A percentile compares a stretch with the other conserved stretches of the same genome.
Evolutionary conservation across 2,113 vertebrate genomes (phyloP).

Genomic region (Oncorhynchus nerka): DNA sequence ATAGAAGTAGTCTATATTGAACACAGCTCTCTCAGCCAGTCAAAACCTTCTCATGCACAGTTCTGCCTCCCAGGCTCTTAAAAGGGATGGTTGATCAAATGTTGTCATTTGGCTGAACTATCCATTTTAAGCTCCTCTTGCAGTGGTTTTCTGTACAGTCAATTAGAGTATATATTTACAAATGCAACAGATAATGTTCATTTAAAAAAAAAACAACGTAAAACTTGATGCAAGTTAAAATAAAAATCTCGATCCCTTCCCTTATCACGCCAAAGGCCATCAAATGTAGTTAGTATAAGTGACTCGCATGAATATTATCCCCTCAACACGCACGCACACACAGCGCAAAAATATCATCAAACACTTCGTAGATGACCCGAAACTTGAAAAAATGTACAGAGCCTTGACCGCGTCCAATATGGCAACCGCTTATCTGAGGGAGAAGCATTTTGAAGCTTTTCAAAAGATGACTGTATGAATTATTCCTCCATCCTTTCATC

Average conservation of each 20-base stretch:
- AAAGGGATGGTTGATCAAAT: constrained; percentile 65
- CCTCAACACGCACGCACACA: constrained; percentile 31
- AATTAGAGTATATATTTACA: constrained; percentile 89
- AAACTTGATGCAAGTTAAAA: constrained; percentile 99
- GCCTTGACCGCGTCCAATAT: constrained; percentile 25
- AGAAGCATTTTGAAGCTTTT: constrained; percentile 22
- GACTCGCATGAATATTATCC: constrained; percentile 31
- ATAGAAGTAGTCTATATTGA: constrained; percentile 70
- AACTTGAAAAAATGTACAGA: constrained; percentile 22
- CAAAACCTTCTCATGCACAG: constrained; percentile 76
- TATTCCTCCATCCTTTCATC: constrained; percentile 26
- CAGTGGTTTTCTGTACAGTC: constrained; percentile 72
- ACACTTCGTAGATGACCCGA: constrained; percentile 29
- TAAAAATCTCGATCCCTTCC: constrained; percentile 85
- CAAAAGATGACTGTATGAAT: constrained; percentile 29
- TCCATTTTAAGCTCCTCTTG: constrained; percentile 69
- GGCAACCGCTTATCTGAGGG: constrained; percentile 30
- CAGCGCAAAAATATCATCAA: constrained; percentile 47
- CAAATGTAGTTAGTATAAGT: constrained; percentile 43
- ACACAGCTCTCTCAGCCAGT: constrained; percentile 73
- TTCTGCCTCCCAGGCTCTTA: constrained; percentile 51
- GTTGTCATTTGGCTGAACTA: constrained; percentile 32
- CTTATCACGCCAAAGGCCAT: constrained; percentile 78
- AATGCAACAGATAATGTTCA: constrained; percentile 95
- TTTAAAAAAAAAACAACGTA: constrained; percentile 58